A percentile compares a stretch with the other conserved stretches of the same genome.
These are phyloP conservation scores for Setophaga petechia DNA, from an alignment of 2,113 vertebrate species.

Conservation along the genomic window DNA sequence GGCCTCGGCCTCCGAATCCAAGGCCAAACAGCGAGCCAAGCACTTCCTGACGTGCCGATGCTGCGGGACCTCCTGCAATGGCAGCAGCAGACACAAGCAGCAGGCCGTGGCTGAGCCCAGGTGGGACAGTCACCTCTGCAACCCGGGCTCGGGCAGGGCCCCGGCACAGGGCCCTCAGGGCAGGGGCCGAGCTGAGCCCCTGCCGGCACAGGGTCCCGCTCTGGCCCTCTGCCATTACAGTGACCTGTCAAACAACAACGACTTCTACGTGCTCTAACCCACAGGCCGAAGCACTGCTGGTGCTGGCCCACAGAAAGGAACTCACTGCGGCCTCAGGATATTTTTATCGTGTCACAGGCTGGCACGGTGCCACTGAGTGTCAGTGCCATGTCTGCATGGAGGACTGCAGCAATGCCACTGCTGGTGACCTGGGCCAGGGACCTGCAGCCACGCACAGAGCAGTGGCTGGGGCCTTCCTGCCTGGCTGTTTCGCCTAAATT, in stretches of 20 bases:
- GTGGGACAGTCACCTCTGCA: constrained; percentile 75
- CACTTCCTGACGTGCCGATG: constrained; percentile 72
- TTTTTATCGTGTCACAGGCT: not conserved
- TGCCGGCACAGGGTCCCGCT: constrained; percentile 23
- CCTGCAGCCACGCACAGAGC: not conserved
- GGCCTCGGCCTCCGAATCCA: not conserved
- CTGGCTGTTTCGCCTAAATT: not conserved
- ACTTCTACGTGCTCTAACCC: constrained; percentile 77
- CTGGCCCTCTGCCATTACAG: constrained; percentile 75
- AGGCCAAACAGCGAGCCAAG: constrained; percentile 58
- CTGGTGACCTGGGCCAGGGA: not conserved
- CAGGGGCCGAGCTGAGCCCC: constrained; percentile 29
- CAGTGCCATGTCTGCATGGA: not conserved
- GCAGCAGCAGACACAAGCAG: constrained; percentile 61
- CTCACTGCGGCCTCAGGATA: not conserved
- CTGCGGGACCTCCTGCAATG: constrained; percentile 75
- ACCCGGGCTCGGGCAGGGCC: constrained; percentile 36
- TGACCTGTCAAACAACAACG: constrained; percentile 79
- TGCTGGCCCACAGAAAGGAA: not conserved
- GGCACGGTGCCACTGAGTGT: fast-evolving
- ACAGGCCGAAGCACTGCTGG: not conserved
- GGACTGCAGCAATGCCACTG: not conserved
- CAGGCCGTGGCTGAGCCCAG: constrained; percentile 60
- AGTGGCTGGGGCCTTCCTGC: not conserved
- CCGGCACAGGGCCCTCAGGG: constrained; percentile 35